Percentiles rank a stretch among this genome's conserved stretches.
Evolutionary conservation across 2,888 invertebrate genomes (phyloP).

Genomic region (Atethmia centrago): DNA sequence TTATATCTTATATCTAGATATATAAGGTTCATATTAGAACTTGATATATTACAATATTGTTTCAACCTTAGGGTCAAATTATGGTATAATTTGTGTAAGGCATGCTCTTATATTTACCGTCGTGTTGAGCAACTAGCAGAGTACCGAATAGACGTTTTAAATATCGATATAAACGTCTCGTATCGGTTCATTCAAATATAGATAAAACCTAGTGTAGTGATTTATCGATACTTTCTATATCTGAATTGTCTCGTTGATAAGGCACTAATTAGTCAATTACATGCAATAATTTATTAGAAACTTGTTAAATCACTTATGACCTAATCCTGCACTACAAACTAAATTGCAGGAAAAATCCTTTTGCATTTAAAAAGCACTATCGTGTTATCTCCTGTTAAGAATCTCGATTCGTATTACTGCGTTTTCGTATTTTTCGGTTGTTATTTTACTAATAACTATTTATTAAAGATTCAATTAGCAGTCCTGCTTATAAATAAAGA

Average conservation of each 20-base stretch:
- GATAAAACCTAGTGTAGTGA: conserved; percentile 26
- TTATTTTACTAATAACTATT: conserved; percentile 34
- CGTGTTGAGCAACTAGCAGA: conserved; percentile 59
- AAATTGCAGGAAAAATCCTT: conserved; percentile 32
- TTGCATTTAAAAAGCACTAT: conserved; percentile 32
- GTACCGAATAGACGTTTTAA: conserved; percentile 28
- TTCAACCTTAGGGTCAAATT: conserved; percentile 63
- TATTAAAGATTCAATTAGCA: conserved; percentile 36
- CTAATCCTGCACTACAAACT: conserved; percentile 22
- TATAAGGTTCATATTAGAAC: conserved; percentile 52
- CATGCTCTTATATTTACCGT: conserved; percentile 47
- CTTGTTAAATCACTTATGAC: conserved; percentile 8
- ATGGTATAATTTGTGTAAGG: conserved; percentile 63
- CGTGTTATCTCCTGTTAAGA: conserved; percentile 24
- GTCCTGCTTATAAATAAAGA: conserved; percentile 9
- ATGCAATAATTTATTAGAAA: conserved; percentile 26
- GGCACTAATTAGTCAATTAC: conserved; percentile 43
- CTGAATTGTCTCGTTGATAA: conserved; percentile 14
- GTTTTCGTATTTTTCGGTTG: conserved; percentile 44
- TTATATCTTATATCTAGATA: conserved; percentile 61
- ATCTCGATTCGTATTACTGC: conserved; percentile 43
- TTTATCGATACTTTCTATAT: conserved; percentile 30
- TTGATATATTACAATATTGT: conserved; percentile 59
- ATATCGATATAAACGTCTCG: conserved; percentile 31
- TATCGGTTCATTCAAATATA: conserved; percentile 18